Conservation (phyloP, 2,888 invertebrate species). For the Colletes collaris region DNA sequence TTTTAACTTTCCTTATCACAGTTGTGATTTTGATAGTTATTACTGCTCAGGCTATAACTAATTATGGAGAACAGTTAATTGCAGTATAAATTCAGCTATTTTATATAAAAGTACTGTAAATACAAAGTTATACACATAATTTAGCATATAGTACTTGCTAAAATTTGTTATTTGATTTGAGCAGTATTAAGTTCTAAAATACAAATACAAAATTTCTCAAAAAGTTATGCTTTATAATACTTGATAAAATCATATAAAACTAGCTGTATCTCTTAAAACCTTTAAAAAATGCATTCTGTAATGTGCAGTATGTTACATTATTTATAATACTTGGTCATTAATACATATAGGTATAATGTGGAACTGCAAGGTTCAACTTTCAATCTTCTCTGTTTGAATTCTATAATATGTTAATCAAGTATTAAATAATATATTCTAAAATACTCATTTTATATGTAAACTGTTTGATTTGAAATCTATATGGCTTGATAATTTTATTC, state of each 20-base stretch:
- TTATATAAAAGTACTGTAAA: constrained; percentile 28
- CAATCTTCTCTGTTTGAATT: background rate
- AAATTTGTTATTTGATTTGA: constrained; percentile 59
- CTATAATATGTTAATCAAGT: background rate
- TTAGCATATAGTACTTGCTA: constrained; percentile 38
- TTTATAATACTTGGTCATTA: constrained; percentile 53
- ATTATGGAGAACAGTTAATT: constrained; percentile 39
- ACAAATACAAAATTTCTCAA: constrained; percentile 49
- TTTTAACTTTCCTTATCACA: constrained; percentile 64
- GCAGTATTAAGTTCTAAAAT: constrained; percentile 45
- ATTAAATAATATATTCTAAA: constrained; percentile 21
- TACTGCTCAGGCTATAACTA: constrained; percentile 41
- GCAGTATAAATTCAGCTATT: constrained; percentile 27
- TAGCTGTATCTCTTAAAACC: constrained; percentile 26
- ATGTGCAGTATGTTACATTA: constrained; percentile 36
- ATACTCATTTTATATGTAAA: constrained; percentile 25
- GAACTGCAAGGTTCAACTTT: constrained; percentile 21
- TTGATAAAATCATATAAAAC: constrained; percentile 55
- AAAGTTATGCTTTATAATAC: constrained; percentile 47
- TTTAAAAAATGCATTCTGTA: constrained; percentile 48
- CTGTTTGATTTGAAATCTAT: constrained; percentile 27
- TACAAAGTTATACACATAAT: constrained; percentile 36
- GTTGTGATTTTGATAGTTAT: constrained; percentile 63
- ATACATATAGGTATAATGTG: constrained; percentile 32
- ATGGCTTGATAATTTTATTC: constrained; percentile 29